Evolutionary conservation across 2,113 vertebrate species (phyloP).

Genomic region (Bagarius yarrelli): DNA sequence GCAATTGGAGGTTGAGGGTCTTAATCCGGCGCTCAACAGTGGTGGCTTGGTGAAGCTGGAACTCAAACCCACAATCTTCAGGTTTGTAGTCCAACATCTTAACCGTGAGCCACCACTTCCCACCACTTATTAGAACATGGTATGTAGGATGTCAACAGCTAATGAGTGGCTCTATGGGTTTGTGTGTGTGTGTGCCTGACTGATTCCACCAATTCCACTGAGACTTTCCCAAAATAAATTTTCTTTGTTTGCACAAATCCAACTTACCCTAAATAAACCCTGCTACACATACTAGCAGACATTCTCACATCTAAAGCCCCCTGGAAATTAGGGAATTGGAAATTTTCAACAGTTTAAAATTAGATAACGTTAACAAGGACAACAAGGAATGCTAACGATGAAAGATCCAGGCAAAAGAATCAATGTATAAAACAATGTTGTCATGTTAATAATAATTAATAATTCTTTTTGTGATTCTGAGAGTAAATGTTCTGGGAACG

Average conservation of each 20-base stretch:
- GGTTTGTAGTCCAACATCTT: too few species aligned
- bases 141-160: too few species aligned
- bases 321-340: too few species aligned
- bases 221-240: slow-evolving; percentile 44
- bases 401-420: background rate
- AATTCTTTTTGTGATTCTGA: too few species aligned
- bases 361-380: background rate
- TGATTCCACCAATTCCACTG: background rate
- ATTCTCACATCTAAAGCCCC: background rate
- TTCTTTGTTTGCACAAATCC: slow-evolving; percentile 49
- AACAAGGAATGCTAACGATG: background rate
- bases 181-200: background rate
- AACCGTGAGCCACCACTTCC: too few species aligned
- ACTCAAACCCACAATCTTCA: too few species aligned
- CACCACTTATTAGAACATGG: too few species aligned
- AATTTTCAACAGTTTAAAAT: slow-evolving; percentile 12
- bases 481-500: too few species aligned
- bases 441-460: too few species aligned
- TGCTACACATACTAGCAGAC: slow-evolving; percentile 36
- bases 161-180: background rate
- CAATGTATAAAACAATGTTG: background rate
- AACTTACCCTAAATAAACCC: slow-evolving; percentile 41
- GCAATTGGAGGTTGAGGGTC: too few species aligned
- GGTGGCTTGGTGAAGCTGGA: too few species aligned
- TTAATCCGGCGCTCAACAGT: too few species aligned